A percentile compares a stretch with the other conserved stretches of the same genome.
Evolutionary conservation across 2,888 invertebrate species (phyloP).

Genomic region (Stegophylla sp.): DNA sequence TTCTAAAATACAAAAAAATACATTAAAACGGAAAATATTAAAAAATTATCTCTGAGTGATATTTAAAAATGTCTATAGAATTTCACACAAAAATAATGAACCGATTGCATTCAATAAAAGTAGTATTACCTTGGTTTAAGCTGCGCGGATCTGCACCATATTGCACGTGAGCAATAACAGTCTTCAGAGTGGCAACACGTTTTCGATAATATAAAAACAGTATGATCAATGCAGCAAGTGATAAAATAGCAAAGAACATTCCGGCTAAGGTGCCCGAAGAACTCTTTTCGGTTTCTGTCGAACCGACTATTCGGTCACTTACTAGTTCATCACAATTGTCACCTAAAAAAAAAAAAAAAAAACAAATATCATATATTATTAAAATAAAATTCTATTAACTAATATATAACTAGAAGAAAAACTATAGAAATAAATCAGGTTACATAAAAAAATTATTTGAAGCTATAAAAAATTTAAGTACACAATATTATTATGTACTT

Average conservation of each 20-base stretch:
- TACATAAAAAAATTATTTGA: too few species aligned
- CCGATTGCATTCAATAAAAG: background rate
- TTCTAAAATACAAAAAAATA: too few species aligned
- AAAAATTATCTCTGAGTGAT: too few species aligned
- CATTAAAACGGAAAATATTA: too few species aligned
- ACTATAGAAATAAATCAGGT: too few species aligned
- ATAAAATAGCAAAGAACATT: constrained; percentile 73
- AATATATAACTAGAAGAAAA: too few species aligned
- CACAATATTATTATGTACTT: too few species aligned
- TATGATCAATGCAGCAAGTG: constrained; percentile 70
- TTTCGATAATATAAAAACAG: constrained; percentile 80
- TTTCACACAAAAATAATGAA: background rate
- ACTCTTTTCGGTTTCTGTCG: constrained; percentile 55
- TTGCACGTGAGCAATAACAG: constrained; percentile 86
- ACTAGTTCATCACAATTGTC: constrained; percentile 71
- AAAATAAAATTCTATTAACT: too few species aligned
- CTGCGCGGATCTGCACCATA: constrained; percentile 81
- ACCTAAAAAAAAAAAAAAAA: constrained; percentile 66
- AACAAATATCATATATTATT: background rate
- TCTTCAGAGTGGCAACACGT: constrained; percentile 81
- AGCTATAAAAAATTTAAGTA: too few species aligned
- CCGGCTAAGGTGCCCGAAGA: constrained; percentile 64
- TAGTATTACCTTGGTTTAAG: constrained; percentile 65
- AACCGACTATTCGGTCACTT: constrained; percentile 55
- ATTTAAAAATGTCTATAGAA: background rate